phyloP scores from a whole-genome alignment of 2,113 vertebrate genomes.

The Zosterops pallidus region DNA sequence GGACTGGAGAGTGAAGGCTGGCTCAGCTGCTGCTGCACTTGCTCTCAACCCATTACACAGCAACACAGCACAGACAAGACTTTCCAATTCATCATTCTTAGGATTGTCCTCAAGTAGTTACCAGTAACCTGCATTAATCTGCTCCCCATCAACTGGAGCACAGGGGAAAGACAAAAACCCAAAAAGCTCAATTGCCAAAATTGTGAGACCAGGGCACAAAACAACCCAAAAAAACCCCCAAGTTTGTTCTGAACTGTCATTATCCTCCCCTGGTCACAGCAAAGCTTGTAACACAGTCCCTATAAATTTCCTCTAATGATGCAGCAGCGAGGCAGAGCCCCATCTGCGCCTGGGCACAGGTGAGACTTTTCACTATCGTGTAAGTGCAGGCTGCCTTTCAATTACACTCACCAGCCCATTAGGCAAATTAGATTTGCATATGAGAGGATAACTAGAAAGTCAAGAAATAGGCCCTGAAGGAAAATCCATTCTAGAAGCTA shows the following conservation, averaged over 20 bases:
- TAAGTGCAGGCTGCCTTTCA: constrained; percentile 55
- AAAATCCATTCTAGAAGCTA: neutral
- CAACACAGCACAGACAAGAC: neutral
- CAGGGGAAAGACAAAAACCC: neutral
- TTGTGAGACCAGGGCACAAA: neutral
- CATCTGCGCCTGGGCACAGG: constrained; percentile 50
- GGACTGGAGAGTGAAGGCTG: neutral
- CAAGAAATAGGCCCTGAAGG: constrained; percentile 37
- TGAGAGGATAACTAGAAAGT: constrained; percentile 25
- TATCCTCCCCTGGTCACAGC: neutral
- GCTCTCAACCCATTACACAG: neutral
- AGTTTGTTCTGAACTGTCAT: neutral
- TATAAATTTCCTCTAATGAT: constrained; percentile 19
- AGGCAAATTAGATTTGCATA: constrained; percentile 55
- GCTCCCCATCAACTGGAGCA: neutral
- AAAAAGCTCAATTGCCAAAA: neutral
- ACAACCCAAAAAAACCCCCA: neutral
- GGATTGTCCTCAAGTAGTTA: neutral
- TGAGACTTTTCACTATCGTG: constrained; percentile 15
- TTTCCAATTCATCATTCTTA: neutral
- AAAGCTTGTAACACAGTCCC: neutral
- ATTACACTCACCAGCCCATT: constrained; percentile 61
- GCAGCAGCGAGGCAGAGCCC: constrained; percentile 11
- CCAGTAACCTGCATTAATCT: neutral
- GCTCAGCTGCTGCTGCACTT: neutral